Base-by-base conservation (phyloP, 1,140 invertebrate species). In the Odontomachus brunneus region DNA sequence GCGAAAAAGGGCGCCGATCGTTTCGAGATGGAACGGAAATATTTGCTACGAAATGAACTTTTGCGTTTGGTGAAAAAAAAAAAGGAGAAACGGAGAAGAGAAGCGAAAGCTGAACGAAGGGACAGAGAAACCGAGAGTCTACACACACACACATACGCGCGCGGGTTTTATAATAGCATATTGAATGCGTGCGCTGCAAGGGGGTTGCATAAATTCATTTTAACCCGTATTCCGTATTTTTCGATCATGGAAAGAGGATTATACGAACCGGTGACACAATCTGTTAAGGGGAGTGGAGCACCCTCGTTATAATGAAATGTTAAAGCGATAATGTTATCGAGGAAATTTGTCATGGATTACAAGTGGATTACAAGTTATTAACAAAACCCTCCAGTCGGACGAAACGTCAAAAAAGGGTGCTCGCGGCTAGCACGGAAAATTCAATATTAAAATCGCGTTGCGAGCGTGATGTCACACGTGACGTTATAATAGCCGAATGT, bases 261-360 rank as follows among this genome's bases (percentile, higher is more conserved):
- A 80, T 19, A 80, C 75, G 51, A 80, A 51, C 53, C 75, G 29
- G 65, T 48, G 65, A 80, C 75, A 80, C 75, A 57, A 80, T 80
- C 65, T 26, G 75, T 80, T 80, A 71, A 38, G 17, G n/a, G 44
- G 22, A 53, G 38, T 71, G 51, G 71, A 86, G 78, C 33, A 66
- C 51, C 59, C 51, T 87, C 82, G 71, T 51, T 66, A 33, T 72
- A 59, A 76, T 87, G 57, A 76, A 86, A 85, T 83, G 74, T 87
- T 86, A 81, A 65, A 29, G n/a, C 65, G 49, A 83, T 83, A 83
- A 85, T 87, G 65, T 73, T 22, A 78, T 83, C 72, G 71, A 38
- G 66, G 55, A 75, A 60, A 73, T 65, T 84, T 80, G 65, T 85
- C 19, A 85, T 71, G 75, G 51, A 71, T 71, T 67, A 85, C 57